Evolutionary conservation across 2,888 invertebrate genomes (phyloP).

Genomic region (Drosophila kanekoi): DNA sequence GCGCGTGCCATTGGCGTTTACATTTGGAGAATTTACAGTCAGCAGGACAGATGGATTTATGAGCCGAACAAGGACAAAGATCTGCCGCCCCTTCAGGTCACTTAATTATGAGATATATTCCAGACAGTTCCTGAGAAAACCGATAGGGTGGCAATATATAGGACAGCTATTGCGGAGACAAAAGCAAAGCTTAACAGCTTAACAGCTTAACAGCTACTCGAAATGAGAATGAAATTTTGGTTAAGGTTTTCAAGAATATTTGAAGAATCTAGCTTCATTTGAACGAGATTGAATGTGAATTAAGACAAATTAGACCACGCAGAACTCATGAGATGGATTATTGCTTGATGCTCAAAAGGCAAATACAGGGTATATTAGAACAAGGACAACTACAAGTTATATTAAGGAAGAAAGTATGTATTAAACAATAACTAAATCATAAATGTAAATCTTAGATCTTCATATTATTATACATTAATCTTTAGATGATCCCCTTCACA

Average conservation of each 20-base stretch:
- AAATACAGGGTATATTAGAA: no score
- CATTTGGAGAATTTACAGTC: constrained; percentile 42
- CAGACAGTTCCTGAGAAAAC: constrained; percentile 45
- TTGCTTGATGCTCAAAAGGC: no score
- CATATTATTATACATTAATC: no score
- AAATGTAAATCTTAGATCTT: no score
- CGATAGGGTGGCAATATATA: background rate
- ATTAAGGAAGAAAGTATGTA: no score
- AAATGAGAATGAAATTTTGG: background rate
- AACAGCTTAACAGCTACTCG: background rate
- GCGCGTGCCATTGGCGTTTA: constrained; percentile 68
- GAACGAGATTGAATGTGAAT: no score
- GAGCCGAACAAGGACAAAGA: constrained; percentile 43
- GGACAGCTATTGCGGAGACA: constrained; percentile 1
- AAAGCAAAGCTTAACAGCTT: background rate
- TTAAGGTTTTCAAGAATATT: background rate
- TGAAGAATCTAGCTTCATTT: no score
- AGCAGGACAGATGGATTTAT: constrained; percentile 36
- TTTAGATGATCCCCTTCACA: background rate
- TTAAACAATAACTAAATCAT: no score
- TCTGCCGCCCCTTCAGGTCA: constrained; percentile 38
- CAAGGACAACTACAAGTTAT: no score
- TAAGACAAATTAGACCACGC: no score
- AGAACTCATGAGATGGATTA: no score
- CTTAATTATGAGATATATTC: constrained; percentile 67